Evolutionary conservation across 1,140 invertebrate species (phyloP).

Genomic region (Ditylenchus dipsaci): DNA sequence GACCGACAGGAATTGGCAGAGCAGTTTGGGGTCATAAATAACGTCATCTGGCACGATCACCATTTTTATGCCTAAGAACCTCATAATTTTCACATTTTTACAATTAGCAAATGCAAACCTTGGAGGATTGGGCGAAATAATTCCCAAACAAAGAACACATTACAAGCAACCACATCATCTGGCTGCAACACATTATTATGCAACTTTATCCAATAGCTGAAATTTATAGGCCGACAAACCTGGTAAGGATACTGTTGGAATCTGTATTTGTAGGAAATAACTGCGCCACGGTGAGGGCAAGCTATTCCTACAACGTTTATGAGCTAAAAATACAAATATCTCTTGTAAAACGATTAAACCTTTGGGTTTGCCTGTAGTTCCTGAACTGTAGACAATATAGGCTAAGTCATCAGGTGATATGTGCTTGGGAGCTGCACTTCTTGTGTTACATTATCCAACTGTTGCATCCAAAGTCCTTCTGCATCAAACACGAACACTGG

Average conservation of each 20-base stretch:
- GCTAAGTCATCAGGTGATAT: conserved; percentile 60
- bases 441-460: conserved; percentile 9
- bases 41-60: conserved; percentile 60
- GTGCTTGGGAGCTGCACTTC: conserved; percentile 9
- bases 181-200: too few species aligned
- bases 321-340: neutral
- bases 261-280: conserved; percentile 60
- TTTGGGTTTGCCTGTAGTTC: conserved; percentile 65
- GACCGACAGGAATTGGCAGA: conserved; percentile 57
- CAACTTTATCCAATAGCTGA: too few species aligned
- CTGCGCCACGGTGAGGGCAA: conserved; percentile 61
- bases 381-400: conserved; percentile 60
- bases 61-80: conserved; percentile 55
- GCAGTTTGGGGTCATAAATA: conserved; percentile 59
- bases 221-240: conserved; percentile 1
- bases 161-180: conserved; percentile 59
- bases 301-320: conserved; percentile 56
- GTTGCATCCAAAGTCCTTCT: conserved; percentile 13
- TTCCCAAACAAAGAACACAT: conserved; percentile 63
- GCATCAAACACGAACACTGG: conserved; percentile 15
- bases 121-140: conserved; percentile 60
- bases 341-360: conserved; percentile 34
- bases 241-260: conserved; percentile 59
- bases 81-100: neutral
- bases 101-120: conserved; percentile 28